Evolutionary conservation across 92 coral and sea anemone species (phyloP), one percentile per base, ranked within the genome.

Genomic region (Epizoanthus scotinus): DNA sequence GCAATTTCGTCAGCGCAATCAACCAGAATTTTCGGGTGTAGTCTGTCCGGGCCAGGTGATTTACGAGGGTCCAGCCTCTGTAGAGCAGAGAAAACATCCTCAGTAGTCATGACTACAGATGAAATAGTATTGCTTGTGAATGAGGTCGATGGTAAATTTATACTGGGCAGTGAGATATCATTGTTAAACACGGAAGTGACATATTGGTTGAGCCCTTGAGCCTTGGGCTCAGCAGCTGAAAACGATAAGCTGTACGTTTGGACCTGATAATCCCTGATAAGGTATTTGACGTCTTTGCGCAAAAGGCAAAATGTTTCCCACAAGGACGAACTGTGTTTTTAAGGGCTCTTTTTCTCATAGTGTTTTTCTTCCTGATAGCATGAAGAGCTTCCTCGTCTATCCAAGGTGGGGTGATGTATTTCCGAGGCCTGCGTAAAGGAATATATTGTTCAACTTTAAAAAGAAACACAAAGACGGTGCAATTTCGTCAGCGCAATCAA

Each of bases 251-350:
- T n/a, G 55, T 50, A 26, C 88, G 80, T 42, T 88, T 88, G 25
- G 79, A 63, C 29, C 91, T 47, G 10, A 84, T 60, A 27, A 84
- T n/a, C n/a, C n/a, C n/a, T n/a, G n/a, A n/a, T n/a, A n/a, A n/a
- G 55, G 82, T 88, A 84, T 59, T 84, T 84, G 61, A 84, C 91
- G 12, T 67, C 85, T 9, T 62, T 60, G 21, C 86, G 89, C 50
- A 79, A 49, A 19, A 13, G 68, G 19, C 86, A 84, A 20, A 64
- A 87, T 58, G 67, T 87, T 1, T 83, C 80, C 87, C 90, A 83
- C 8, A 83, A 53, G 1, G 47, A 8, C 14, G 54, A 12, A 24
- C 83, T 87, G 66, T 83, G 54, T 52, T 63, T 82, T 15, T 58
- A 21, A 82, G n/a, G 28, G 73, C 89, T 50, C 58, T 27, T 62